Conservation (phyloP, 2,888 invertebrate species). For the Cantharis nigra region DNA sequence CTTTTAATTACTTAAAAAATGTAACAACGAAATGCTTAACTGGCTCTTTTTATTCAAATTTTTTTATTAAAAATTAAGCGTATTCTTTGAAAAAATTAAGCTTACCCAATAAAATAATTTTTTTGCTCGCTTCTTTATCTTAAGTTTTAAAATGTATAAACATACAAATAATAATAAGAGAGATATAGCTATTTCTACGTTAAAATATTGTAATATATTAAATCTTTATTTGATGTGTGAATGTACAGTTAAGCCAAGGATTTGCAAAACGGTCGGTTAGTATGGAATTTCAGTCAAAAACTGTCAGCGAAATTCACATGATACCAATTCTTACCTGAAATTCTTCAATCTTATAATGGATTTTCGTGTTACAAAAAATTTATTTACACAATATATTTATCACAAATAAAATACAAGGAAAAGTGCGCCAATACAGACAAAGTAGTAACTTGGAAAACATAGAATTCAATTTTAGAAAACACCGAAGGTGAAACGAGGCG, state of each 20-base stretch:
- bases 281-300: not conserved
- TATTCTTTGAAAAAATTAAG: not conserved
- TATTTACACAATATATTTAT: not conserved
- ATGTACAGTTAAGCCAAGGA: not conserved
- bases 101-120: not conserved
- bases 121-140: not conserved
- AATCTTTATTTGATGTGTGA: not conserved
- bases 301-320: not conserved
- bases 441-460: conserved; percentile 28
- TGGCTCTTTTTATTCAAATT: not conserved
- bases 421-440: conserved; percentile 17
- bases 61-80: not conserved
- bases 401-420: not conserved
- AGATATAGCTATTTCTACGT: not conserved
- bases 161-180: not conserved
- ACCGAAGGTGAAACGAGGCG: conserved; percentile 21
- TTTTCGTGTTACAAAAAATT: not conserved
- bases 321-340: not conserved
- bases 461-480: conserved; percentile 29
- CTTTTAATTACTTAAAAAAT: not conserved
- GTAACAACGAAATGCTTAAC: not conserved
- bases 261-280: not conserved
- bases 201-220: not conserved
- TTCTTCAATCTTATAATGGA: not conserved
- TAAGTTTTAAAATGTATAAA: not conserved